Percentiles rank a stretch among this genome's conserved stretches.
phyloP scores from a whole-genome alignment of 2,888 invertebrate genomes.

The Eudasyphora cyanicolor region DNA sequence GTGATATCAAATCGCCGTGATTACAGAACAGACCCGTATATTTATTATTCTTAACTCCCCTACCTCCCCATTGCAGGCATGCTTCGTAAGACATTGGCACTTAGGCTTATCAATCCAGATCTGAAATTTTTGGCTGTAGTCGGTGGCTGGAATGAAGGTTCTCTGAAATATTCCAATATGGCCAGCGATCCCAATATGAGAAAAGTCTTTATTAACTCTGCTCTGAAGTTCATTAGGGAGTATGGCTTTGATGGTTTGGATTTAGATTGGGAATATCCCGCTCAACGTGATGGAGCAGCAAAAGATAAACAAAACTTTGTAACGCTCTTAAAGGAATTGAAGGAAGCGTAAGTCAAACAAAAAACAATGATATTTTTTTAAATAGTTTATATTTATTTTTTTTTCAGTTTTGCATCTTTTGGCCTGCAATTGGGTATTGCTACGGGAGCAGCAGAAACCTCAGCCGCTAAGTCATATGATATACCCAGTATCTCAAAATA shows the following conservation, averaged over 20 bases:
- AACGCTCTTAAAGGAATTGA: constrained; percentile 68
- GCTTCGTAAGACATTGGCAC: constrained; percentile 68
- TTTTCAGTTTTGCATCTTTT: constrained; percentile 25
- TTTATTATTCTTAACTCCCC: neutral
- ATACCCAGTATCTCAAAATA: constrained; percentile 71
- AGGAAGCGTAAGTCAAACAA: constrained; percentile 68
- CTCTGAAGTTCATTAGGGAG: constrained; percentile 87
- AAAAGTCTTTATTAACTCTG: constrained; percentile 86
- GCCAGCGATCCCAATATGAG: constrained; percentile 88
- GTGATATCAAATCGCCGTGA: too few relatives aligned
- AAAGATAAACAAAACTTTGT: constrained; percentile 71
- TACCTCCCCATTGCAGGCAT: constrained; percentile 60
- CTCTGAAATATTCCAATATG: constrained; percentile 91
- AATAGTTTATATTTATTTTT: neutral
- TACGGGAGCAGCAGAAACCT: constrained; percentile 71
- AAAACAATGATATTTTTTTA: neutral
- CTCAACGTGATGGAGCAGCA: constrained; percentile 80
- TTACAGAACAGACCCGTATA: too few relatives aligned
- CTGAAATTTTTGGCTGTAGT: constrained; percentile 90
- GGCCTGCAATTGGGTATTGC: constrained; percentile 83
- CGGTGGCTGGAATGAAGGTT: constrained; percentile 97
- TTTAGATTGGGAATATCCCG: constrained; percentile 96
- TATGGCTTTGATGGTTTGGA: constrained; percentile 94
- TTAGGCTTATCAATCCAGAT: constrained; percentile 69
- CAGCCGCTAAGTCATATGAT: constrained; percentile 71